Evolutionary conservation across 2,113 vertebrate species (phyloP).

Genomic region (Struthidea cinerea): DNA sequence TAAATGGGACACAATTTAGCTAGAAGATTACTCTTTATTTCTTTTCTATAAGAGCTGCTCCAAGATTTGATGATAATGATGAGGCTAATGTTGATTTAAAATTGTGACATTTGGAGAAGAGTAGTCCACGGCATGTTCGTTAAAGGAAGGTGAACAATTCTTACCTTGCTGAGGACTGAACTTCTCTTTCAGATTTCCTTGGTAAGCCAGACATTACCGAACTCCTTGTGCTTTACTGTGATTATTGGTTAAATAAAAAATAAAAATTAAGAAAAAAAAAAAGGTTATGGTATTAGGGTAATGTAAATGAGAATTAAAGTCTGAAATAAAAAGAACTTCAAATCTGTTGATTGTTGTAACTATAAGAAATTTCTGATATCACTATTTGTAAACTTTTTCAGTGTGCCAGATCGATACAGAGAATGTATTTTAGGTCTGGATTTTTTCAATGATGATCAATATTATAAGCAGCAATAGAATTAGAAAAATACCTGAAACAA

Average conservation of each 20-base stretch:
- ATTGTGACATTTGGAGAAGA: not conserved
- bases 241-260: not conserved
- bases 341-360: not conserved
- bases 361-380: not conserved
- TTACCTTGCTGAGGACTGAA: not conserved
- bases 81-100: not conserved
- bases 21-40: not conserved
- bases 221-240: not conserved
- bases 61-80: not conserved
- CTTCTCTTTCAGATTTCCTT: not conserved
- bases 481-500: not conserved
- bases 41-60: not conserved
- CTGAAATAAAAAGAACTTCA: not conserved
- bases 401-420: not conserved
- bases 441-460: not conserved
- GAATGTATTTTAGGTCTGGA: not conserved
- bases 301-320: not conserved
- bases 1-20: not conserved
- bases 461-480: not conserved
- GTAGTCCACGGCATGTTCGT: rapidly evolving
- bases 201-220: rapidly evolving
- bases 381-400: not conserved
- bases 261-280: not conserved
- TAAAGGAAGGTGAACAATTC: not conserved
- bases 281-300: rapidly evolving